These are phyloP conservation scores for Tragelaphus strepsiceros DNA, from an alignment of 2,113 vertebrate species.

Conservation along the genomic window DNA sequence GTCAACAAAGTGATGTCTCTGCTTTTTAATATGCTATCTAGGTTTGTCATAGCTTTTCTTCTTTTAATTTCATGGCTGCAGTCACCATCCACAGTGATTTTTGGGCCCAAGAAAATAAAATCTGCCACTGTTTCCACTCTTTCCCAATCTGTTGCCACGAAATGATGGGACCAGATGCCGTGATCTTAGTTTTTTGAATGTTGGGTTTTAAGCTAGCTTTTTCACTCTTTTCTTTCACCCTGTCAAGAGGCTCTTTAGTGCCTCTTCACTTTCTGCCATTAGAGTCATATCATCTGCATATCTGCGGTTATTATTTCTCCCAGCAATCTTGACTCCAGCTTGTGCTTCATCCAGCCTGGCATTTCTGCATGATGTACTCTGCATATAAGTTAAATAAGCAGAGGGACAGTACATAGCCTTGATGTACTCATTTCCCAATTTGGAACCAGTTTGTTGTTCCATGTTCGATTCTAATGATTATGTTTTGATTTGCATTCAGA, in stretches of 20 bases:
- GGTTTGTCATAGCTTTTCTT: neutral
- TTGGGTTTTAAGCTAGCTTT: neutral
- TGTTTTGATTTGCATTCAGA: neutral
- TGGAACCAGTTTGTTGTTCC: neutral
- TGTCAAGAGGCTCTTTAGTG: neutral
- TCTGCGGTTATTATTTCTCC: neutral
- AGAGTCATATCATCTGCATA: neutral
- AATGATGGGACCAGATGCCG: neutral
- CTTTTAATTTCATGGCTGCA: neutral
- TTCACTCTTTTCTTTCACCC: neutral
- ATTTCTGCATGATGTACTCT: neutral
- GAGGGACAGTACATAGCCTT: neutral
- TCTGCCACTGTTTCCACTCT: neutral
- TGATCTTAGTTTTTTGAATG: neutral
- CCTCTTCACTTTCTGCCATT: neutral
- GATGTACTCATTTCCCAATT: neutral
- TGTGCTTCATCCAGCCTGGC: neutral
- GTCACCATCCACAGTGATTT: neutral
- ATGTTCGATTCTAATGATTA: neutral
- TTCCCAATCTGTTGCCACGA: neutral
- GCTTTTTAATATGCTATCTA: neutral
- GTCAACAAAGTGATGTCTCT: neutral
- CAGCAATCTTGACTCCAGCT: neutral
- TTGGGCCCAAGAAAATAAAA: neutral
- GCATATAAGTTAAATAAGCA: neutral